Evolutionary conservation across 1,140 invertebrate genomes (phyloP), one percentile per base, ranked within the genome.

Genomic region (Sipha flava): DNA sequence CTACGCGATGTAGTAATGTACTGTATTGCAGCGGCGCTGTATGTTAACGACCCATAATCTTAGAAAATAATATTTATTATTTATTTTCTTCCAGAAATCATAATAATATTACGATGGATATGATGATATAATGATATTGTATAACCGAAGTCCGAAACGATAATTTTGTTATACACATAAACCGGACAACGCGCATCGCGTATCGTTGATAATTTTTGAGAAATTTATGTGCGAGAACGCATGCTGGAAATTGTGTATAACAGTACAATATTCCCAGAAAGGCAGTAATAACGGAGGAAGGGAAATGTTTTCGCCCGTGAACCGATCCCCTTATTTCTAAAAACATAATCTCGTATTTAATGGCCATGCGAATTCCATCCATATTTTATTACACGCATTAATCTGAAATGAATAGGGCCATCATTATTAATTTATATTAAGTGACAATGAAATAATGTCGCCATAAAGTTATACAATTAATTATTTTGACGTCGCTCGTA

Each of bases 391-490:
- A 45, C 40, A 18, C 23, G 16, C 64, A 68, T 45, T 68, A 29
- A 68, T 68, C 43, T 45, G 23, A 68, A 43, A 68, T 45, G 64
- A 68, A 68, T 45, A 45, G 64, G 40, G 64, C 23, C 23, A 45
- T 43, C 64, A 29, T 70, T 70, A 70, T 70, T 70, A n/a, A 29
- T 70, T 70, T 47, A 47, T 29, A 45, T 45, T 68, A 68, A 66
- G 62, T 40, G 62, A 40, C 62, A 18, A 66, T 18, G 62, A 40
- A 66, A 37, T 66, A 66, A 66, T 40, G 34, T 23, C 37, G 34
- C 12, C n/a, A 23, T 23, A 23, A 40, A 66, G 34, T 66, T 18
- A 12, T 23, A 66, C n/a, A 9, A 45, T 68, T 68, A 68, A 45
- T 68, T 45, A 68, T 68, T 26, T 45, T 45, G 23, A 68, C 64